Percentiles rank a stretch among this genome's conserved stretches.
Evolutionary conservation across 23 tunicate genomes (phyloP).

Genomic region (Botrylloides violaceus): DNA sequence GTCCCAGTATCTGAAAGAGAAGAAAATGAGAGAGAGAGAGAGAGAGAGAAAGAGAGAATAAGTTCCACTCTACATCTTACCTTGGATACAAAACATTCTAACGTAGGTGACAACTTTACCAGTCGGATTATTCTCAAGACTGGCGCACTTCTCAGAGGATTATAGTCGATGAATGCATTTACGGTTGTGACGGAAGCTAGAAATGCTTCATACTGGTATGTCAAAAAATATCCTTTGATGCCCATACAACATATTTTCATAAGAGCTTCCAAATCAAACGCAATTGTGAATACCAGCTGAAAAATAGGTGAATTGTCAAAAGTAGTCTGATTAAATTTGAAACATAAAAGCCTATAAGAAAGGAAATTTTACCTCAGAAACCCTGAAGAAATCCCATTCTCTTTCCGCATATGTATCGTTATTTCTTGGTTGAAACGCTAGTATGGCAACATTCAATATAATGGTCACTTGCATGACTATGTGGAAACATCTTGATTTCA

Average conservation of each 20-base stretch:
- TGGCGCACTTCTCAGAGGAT: constrained; percentile 57
- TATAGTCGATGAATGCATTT: constrained; percentile 28
- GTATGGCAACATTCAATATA: constrained; percentile 55
- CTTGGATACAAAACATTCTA: constrained; percentile 80
- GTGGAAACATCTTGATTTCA: constrained; percentile 55
- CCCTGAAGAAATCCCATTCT: constrained; percentile 54
- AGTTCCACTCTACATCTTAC: constrained; percentile 5
- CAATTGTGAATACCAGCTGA: constrained; percentile 68
- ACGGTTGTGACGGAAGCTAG: constrained; percentile 76
- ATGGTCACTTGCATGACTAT: constrained; percentile 67
- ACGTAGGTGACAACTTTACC: constrained; percentile 68
- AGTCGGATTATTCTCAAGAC: constrained; percentile 70
- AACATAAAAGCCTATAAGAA: too few species aligned
- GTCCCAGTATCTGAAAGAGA: constrained; percentile 77
- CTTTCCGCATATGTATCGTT: neutral
- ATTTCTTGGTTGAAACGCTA: constrained; percentile 58
- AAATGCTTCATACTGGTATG: constrained; percentile 77
- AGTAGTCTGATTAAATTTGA: neutral
- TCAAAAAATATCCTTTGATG: constrained; percentile 46
- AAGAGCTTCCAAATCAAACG: constrained; percentile 77
- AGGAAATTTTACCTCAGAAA: constrained; percentile 40
- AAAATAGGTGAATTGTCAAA: neutral
- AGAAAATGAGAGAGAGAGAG: too few species aligned
- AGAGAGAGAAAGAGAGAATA: neutral
- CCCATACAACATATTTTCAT: constrained; percentile 76